Percentiles rank a stretch among this genome's conserved stretches.
Conservation (phyloP, 92 coral and sea anemone species). For the Virgularia gustaviana region DNA sequence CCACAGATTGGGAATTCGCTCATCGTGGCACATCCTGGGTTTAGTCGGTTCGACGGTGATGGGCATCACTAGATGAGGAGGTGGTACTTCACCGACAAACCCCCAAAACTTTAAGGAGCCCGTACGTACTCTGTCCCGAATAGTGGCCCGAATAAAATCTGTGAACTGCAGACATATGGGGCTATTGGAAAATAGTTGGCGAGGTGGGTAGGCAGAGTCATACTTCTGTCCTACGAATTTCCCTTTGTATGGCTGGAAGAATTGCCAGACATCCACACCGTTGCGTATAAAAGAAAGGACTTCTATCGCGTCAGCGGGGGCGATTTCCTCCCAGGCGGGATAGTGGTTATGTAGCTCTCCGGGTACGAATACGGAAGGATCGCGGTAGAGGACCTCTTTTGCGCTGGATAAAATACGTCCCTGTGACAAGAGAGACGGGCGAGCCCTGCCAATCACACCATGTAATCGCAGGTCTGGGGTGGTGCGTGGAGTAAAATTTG, state of each 20-base stretch:
- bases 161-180: conserved; percentile 44
- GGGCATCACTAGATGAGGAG: too few relatives aligned
- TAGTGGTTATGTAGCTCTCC: conserved; percentile 46
- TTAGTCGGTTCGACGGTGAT: conserved; percentile 59
- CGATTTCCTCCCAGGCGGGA: conserved; percentile 44
- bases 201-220: conserved; percentile 51
- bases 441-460: conserved; percentile 64
- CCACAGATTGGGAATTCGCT: conserved; percentile 57
- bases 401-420: neutral
- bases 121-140: conserved; percentile 45
- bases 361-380: conserved; percentile 45
- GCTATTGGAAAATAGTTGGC: conserved; percentile 49
- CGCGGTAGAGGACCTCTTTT: conserved; percentile 7
- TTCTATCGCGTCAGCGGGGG: conserved; percentile 39
- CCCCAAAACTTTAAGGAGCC: conserved; percentile 59
- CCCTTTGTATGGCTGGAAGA: conserved; percentile 55
- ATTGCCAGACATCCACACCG: conserved; percentile 42
- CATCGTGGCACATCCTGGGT: conserved; percentile 66
- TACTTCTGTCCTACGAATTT: conserved; percentile 47
- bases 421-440: conserved; percentile 46
- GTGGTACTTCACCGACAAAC: conserved; percentile 43
- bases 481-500: neutral
- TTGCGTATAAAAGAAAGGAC: conserved; percentile 34
- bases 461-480: conserved; percentile 27
- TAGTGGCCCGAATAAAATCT: conserved; percentile 52